These are phyloP conservation scores for Agonopterix alstromeriana DNA, from an alignment of 2,888 invertebrate species.

Conservation along the genomic window DNA sequence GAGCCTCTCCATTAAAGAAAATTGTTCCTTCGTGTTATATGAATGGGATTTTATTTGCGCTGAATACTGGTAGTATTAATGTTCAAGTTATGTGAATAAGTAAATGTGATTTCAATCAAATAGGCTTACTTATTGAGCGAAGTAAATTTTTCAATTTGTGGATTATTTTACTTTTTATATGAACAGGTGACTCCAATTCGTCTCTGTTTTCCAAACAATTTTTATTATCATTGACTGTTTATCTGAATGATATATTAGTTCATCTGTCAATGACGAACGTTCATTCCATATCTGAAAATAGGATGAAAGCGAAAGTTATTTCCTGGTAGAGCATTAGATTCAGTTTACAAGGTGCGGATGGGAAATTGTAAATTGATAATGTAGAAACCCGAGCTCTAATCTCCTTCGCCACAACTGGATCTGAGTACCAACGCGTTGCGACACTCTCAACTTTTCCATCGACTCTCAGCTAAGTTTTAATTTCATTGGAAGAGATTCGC, in stretches of 20 bases:
- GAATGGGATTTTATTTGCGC: neutral
- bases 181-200: slow-evolving; percentile 3
- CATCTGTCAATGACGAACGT: slow-evolving; percentile 5
- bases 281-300: slow-evolving; percentile 1
- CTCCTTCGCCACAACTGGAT: slow-evolving; percentile 20
- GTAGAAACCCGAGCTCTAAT: slow-evolving; percentile 31
- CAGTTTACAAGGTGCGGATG: slow-evolving; percentile 13
- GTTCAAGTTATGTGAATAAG: too few relatives aligned
- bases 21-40: slow-evolving; percentile 13
- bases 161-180: neutral
- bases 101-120: too few relatives aligned
- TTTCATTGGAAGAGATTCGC: slow-evolving; percentile 20
- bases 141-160: neutral
- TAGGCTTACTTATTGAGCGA: too few relatives aligned
- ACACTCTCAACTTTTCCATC: slow-evolving; percentile 31
- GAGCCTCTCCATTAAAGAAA: slow-evolving; percentile 20
- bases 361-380: slow-evolving; percentile 44
- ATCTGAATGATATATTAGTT: slow-evolving; percentile 8
- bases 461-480: slow-evolving; percentile 50
- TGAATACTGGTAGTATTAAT: too few relatives aligned
- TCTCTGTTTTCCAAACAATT: slow-evolving; percentile 7
- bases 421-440: slow-evolving; percentile 5
- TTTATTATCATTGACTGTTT: slow-evolving; percentile 5
- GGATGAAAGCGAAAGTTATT: neutral
- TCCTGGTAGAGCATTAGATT: slow-evolving; percentile 1